A percentile compares a stretch with the other conserved stretches of the same genome.
Evolutionary conservation across 2,797 vertebrate genomes (phyloP).

Genomic region (Tragopan temminckii): DNA sequence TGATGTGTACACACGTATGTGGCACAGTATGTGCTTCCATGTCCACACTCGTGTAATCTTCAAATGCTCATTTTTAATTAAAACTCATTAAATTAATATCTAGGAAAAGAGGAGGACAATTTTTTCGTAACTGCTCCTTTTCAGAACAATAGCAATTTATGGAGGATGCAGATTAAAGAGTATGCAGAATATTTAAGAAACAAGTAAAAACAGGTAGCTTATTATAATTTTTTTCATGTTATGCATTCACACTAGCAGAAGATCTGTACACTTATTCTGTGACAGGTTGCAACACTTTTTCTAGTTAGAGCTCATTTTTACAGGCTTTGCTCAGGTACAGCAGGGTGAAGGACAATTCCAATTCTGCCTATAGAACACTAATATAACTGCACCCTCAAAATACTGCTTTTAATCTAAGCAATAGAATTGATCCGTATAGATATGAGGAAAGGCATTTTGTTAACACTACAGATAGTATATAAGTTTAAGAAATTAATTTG

Average conservation of each 20-base stretch:
- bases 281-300: neutral
- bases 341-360: neutral
- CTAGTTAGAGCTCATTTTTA: neutral
- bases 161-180: neutral
- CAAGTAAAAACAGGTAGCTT: neutral
- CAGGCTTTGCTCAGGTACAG: neutral
- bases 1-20: neutral
- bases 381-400: neutral
- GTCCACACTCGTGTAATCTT: neutral
- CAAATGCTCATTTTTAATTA: neutral
- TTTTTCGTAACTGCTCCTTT: neutral
- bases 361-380: neutral
- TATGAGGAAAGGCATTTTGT: conserved; percentile 2
- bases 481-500: neutral
- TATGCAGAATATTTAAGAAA: neutral
- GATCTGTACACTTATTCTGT: neutral
- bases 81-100: neutral
- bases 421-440: neutral
- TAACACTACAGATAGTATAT: neutral
- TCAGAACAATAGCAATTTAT: neutral
- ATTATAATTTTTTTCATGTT: neutral
- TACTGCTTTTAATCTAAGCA: neutral
- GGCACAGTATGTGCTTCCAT: neutral
- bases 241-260: neutral
- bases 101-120: neutral